phyloP scores from a whole-genome alignment of 1,140 invertebrate species.

The Papilio xuthus region DNA sequence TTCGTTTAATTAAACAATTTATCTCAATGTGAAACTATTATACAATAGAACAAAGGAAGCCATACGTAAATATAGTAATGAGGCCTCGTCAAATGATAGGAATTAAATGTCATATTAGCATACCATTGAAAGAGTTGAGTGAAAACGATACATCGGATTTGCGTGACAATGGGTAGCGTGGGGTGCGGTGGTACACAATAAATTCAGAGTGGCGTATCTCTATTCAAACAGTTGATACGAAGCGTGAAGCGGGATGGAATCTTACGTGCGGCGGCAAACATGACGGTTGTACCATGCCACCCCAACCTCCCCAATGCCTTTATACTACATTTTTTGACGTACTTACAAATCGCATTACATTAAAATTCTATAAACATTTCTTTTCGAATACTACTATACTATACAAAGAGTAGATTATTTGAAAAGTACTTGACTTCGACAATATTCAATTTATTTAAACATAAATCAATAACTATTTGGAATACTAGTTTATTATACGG shows the following conservation, averaged over 20 bases:
- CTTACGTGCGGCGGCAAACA: conserved; percentile 75
- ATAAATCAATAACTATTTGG: too few species aligned
- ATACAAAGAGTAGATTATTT: too few species aligned
- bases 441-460: not conserved
- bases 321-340: conserved; percentile 24
- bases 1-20: not conserved
- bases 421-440: not conserved
- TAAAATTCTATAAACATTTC: conserved; percentile 4
- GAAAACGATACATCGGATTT: conserved; percentile 78
- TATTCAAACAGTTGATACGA: conserved; percentile 79
- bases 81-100: conserved; percentile 58
- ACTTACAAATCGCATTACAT: conserved; percentile 32
- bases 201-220: conserved; percentile 76
- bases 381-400: not conserved
- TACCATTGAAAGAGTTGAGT: conserved; percentile 70
- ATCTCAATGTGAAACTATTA: not conserved
- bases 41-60: conserved; percentile 9
- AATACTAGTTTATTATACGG: too few species aligned
- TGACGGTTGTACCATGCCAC: conserved; percentile 46
- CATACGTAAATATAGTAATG: conserved; percentile 49
- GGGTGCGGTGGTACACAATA: conserved; percentile 66
- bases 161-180: conserved; percentile 58
- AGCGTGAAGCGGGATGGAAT: conserved; percentile 71
- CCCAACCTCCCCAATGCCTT: conserved; percentile 19
- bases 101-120: conserved; percentile 78